Base-by-base conservation (phyloP, 2,113 vertebrate species). In the Phyllostomus hastatus region DNA sequence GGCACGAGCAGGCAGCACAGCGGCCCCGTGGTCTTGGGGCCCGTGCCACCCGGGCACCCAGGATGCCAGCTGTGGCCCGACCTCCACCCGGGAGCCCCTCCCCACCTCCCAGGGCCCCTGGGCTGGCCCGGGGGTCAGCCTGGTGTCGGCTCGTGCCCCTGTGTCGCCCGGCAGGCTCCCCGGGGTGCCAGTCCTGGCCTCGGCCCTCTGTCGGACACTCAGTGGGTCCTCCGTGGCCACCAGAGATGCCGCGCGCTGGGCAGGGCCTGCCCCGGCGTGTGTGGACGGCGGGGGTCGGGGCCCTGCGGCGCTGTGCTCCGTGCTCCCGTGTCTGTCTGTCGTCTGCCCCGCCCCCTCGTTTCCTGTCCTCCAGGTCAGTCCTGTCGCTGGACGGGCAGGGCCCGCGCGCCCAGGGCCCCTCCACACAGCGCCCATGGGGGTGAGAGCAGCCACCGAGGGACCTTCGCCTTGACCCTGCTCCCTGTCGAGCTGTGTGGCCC, bases 341-440 rank as follows among this genome's bases (percentile, higher is more conserved):
- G 8, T 38, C 72, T 16, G 41, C 16, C 76, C 26, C 46, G 12
- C 14, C 31, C 69, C 69, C 24, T 3, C 24, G 64, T 26, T 46
- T 35, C 75, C 57, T 64, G 41, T 20, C 41, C 16, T 26, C 15
- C 57, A 11, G 59, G 46, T 9, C 64, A n/a, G n/a, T 24, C 8
- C 0, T 48, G 70, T 3, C 8, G 14, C 2, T 33, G 78, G 64
- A 24, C 0, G 4, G 20, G 64, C 70, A 52, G 72, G 2, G 4
- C 35, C 57, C 9, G 46, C 75, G 6, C 35, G 31, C 22, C 20
- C 88, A 1, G 12, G 4, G 35, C 46, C 8, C 2, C 24, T 19
- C 43, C 86, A 59, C 9, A 2, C 8, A 72, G 64, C 57, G 61
- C 43, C 64, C 5, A 38, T 19, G 31, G 20, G 50, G 12, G 35